Percentiles rank a stretch among this genome's conserved stretches.
These are phyloP conservation scores for Archivesica marissinica DNA, from an alignment of 1,140 invertebrate genomes.

Conservation along the genomic window DNA sequence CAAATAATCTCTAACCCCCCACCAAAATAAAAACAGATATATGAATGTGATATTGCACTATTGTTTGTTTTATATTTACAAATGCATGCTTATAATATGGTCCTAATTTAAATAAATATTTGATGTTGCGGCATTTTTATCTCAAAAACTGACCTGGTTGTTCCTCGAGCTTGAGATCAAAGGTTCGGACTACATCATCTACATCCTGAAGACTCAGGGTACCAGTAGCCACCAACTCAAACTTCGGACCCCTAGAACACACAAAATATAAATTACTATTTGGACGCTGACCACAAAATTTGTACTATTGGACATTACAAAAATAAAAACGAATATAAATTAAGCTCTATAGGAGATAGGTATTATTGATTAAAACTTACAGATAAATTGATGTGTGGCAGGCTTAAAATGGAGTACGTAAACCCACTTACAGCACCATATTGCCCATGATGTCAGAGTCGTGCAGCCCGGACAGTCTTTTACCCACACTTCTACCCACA, in stretches of 20 bases:
- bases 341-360: background rate
- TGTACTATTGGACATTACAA: too few species aligned
- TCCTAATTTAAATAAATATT: too few species aligned
- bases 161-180: slow-evolving; percentile 82
- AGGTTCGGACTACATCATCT: slow-evolving; percentile 85
- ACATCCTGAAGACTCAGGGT: slow-evolving; percentile 87
- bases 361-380: background rate
- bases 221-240: slow-evolving; percentile 88
- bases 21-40: too few species aligned
- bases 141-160: slow-evolving; percentile 67
- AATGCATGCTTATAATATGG: too few species aligned
- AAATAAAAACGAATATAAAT: too few species aligned
- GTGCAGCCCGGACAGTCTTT: slow-evolving; percentile 83
- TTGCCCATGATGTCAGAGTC: slow-evolving; percentile 82
- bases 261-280: too few species aligned
- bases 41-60: too few species aligned
- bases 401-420: background rate
- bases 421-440: slow-evolving; percentile 81
- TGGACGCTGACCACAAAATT: too few species aligned
- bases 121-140: too few species aligned
- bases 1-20: too few species aligned
- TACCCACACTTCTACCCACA: slow-evolving; percentile 89
- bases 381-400: background rate
- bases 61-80: too few species aligned
- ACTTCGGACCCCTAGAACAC: slow-evolving; percentile 87